Conservation (phyloP, 2,888 invertebrate genomes). For the Lacanobia wlatinum region DNA sequence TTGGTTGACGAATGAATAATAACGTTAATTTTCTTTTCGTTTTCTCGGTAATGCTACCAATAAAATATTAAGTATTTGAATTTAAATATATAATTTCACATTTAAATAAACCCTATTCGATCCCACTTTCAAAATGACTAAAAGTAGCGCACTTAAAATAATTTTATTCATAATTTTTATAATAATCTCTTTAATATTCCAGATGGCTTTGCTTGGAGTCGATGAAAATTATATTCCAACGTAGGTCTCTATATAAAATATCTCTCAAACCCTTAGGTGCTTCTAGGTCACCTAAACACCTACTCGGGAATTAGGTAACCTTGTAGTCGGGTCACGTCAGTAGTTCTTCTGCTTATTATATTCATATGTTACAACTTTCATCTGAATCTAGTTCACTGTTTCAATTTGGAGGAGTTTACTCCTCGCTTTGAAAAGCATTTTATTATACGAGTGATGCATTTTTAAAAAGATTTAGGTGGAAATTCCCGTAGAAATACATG, state of each 20-base stretch:
- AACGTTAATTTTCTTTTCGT: neutral
- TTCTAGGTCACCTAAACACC: constrained; percentile 38
- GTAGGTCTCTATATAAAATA: neutral
- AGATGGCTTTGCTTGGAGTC: constrained; percentile 1
- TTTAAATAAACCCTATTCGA: constrained; percentile 7
- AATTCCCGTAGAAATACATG: too few relatives aligned
- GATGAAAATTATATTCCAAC: constrained; percentile 10
- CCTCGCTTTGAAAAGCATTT: neutral
- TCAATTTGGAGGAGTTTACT: neutral
- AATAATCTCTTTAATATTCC: constrained; percentile 16
- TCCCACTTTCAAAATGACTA: neutral
- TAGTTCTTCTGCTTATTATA: constrained; percentile 21
- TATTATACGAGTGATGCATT: neutral
- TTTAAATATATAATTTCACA: neutral
- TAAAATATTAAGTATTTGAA: neutral
- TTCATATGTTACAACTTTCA: constrained; percentile 6
- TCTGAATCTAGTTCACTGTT: neutral
- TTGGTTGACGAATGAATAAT: too few relatives aligned
- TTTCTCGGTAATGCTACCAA: neutral
- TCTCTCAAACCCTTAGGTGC: neutral
- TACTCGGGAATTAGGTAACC: constrained; percentile 15
- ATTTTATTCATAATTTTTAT: neutral
- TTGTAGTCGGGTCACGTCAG: constrained; percentile 30
- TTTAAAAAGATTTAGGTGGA: too few relatives aligned
- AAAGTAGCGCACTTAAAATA: neutral